Evolutionary conservation across 2,797 vertebrate species (phyloP).

Genomic region (Macroramphosus scolopax): DNA sequence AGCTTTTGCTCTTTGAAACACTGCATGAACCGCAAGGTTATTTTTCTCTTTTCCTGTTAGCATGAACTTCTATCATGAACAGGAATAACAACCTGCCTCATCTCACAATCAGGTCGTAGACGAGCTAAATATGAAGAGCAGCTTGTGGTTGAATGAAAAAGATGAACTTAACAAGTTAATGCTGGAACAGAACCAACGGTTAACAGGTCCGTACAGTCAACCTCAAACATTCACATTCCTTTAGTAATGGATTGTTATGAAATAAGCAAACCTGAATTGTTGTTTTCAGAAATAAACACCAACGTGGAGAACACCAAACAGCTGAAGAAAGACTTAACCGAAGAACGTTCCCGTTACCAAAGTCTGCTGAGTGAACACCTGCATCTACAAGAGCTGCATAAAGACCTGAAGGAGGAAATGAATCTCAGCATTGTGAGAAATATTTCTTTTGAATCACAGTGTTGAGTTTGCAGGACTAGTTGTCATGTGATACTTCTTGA

Average conservation of each 20-base stretch:
- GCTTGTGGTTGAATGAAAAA: slow-evolving; percentile 83
- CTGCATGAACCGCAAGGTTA: too few relatives aligned
- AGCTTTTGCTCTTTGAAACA: too few relatives aligned
- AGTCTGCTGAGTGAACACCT: slow-evolving; percentile 91
- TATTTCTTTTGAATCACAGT: neutral
- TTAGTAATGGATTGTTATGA: neutral
- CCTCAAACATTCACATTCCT: neutral
- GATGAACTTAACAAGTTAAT: slow-evolving; percentile 84
- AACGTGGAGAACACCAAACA: slow-evolving; percentile 81
- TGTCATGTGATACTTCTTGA: neutral
- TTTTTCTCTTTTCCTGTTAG: too few relatives aligned
- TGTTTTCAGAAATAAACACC: slow-evolving; percentile 67
- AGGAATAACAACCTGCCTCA: neutral
- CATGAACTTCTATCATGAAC: neutral
- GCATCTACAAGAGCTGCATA: slow-evolving; percentile 87
- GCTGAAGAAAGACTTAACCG: slow-evolving; percentile 85
- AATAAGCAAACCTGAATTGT: neutral
- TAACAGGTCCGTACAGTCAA: slow-evolving; percentile 79
- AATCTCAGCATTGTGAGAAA: slow-evolving; percentile 77
- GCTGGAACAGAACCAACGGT: slow-evolving; percentile 81
- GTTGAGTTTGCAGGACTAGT: neutral
- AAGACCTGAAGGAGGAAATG: slow-evolving; percentile 88
- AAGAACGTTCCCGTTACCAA: slow-evolving; percentile 90
- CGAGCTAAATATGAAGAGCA: slow-evolving; percentile 88
- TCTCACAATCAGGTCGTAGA: slow-evolving; percentile 79